Conservation (phyloP, 1,140 invertebrate species). For the Ceratina calcarata region DNA sequence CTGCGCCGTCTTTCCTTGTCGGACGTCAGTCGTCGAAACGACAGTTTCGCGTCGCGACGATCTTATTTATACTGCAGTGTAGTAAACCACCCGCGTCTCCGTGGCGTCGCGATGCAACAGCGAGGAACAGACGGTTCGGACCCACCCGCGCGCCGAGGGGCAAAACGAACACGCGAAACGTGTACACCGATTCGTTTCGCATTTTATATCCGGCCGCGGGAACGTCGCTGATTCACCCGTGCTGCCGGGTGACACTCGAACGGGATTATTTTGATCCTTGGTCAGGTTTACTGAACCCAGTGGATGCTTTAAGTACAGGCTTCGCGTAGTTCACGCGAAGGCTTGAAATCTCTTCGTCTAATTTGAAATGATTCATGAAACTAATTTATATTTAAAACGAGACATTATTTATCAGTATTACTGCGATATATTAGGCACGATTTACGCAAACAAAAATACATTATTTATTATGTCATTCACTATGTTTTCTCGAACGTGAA, state of each 20-base stretch:
- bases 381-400: too few relatives aligned
- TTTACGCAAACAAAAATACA: too few relatives aligned
- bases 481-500: too few relatives aligned
- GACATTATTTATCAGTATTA: too few relatives aligned
- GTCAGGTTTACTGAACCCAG: constrained; percentile 67
- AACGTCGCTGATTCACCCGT: constrained; percentile 55
- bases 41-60: constrained; percentile 68
- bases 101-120: constrained; percentile 58
- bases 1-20: background rate
- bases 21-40: constrained; percentile 33
- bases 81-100: constrained; percentile 70
- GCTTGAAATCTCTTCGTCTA: too few relatives aligned
- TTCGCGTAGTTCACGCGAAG: background rate
- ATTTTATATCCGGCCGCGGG: constrained; percentile 73
- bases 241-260: constrained; percentile 38
- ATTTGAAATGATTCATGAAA: too few relatives aligned
- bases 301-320: constrained; percentile 34
- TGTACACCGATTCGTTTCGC: constrained; percentile 72
- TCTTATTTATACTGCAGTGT: constrained; percentile 77
- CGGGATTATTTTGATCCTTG: constrained; percentile 75
- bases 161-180: constrained; percentile 40
- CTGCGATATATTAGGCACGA: too few relatives aligned
- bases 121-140: background rate
- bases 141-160: constrained; percentile 20
- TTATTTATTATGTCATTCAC: too few relatives aligned